Percentiles rank a stretch among this genome's conserved stretches.
Evolutionary conservation across 2,797 vertebrate genomes (phyloP).

Genomic region (Geotrypetes seraphini): DNA sequence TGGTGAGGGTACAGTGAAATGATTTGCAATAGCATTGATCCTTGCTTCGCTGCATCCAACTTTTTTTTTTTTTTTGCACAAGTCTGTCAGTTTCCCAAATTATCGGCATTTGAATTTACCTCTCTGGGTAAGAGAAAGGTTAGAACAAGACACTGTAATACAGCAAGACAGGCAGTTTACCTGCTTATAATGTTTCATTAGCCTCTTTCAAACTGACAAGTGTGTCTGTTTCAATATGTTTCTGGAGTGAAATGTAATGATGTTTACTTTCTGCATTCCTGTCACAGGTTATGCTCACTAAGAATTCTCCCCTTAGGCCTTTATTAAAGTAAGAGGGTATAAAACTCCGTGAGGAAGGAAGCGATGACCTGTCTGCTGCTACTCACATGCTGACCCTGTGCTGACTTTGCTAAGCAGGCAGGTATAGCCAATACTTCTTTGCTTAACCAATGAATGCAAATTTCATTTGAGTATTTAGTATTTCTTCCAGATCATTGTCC

Average conservation of each 20-base stretch:
- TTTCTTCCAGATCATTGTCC: too few relatives aligned
- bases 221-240: conserved; percentile 7
- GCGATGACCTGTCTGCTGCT: background rate
- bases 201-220: conserved; percentile 20
- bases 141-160: conserved; percentile 24
- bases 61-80: background rate
- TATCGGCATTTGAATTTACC: conserved; percentile 4
- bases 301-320: conserved; percentile 12
- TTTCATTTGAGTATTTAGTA: too few relatives aligned
- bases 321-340: conserved; percentile 21
- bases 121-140: conserved; percentile 26
- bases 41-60: conserved; percentile 2
- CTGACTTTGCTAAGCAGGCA: background rate
- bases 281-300: conserved; percentile 17
- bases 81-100: conserved; percentile 10
- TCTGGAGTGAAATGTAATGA: conserved; percentile 16
- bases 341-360: conserved; percentile 7
- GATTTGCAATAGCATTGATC: too few relatives aligned
- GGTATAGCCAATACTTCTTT: rapidly evolving
- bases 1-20: too few relatives aligned
- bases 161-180: conserved; percentile 17
- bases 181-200: conserved; percentile 37
- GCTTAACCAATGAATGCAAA: background rate
- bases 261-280: conserved; percentile 19
- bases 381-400: background rate